Base-by-base conservation (phyloP, 1,140 invertebrate genomes). In the Apolygus lucorum region DNA sequence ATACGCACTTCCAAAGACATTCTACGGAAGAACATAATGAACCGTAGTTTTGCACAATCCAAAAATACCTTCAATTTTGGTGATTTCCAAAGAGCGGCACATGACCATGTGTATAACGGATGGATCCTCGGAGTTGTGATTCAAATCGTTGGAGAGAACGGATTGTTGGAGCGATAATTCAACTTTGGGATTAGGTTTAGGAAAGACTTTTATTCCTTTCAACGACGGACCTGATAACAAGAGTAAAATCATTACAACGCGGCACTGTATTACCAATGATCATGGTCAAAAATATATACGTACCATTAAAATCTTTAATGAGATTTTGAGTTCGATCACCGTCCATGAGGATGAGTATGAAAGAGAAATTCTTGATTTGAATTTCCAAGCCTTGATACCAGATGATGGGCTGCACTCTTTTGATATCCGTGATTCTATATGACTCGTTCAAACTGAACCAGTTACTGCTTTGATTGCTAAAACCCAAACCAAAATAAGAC, bases 301-400 rank as follows among this genome's bases (percentile, higher is more conserved):
- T 42, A 71, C 65, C 29, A 28, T 1, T 67, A 17, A 71, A 28
- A 49, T 27, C 25, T 49, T 59, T 63, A 2, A 71, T 34, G 8
- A 71, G 59, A 27, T 52, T 71, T 34, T 62, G 13, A 29, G 66
- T 71, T 17, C 66, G 49, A 1, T 27, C 28, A 4, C n/a, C 13
- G 34, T 71, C 70, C 66, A 63, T 67, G 8, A 71, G 28, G 1
- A 71, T 28, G 1, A 68, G 25, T 4, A 71, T 67, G 66, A 59
- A 71, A n/a, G 25, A 59, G n/a, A 68, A 67, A 17, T 80, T 72
- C 68, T 79, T 73, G 4, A 82, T 70, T 68, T 81, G 78, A 0
- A 81, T 72, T 4, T 79, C 25, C 64, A 81, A 66, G 0, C 81
- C 81, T 73, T 81, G 80, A 62, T 81, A 79, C 64, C 78, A 81